Base-by-base conservation (phyloP, 2,888 invertebrate genomes). In the Papilio demoleus region DNA sequence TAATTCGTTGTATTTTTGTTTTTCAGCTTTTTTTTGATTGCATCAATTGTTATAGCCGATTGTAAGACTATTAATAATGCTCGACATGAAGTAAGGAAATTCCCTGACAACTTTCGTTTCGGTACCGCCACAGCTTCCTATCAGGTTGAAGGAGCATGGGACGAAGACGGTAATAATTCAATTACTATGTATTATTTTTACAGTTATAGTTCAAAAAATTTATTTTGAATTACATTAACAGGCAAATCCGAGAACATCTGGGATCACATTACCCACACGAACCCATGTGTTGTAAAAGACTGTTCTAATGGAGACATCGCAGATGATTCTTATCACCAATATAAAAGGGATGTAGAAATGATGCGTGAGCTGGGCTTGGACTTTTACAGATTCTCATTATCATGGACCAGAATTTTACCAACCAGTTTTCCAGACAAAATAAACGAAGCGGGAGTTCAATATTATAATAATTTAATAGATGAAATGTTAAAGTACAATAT, bases 341-440 rank as follows among this genome's bases (percentile, higher is more conserved):
- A 92, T 76, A 86, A 91, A 74, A 92, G 94, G 70, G 90, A 45
- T 45, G 42, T 45, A 9, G 42, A 45, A 19, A 78, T 90, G 72
- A 69, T 90, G 40, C 77, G 79, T 60, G 78, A 86, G 65, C 73
- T 90, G 6, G 86, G 86, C 0, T 79, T 86, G 0, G 80, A 93
- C 68, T 86, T 84, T 70, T 93, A 93, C 75, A 81, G 93, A 45
- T 93, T 93, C 74, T 93, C 93, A 1, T 79, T 94, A 17, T 90
- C 94, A 0, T 95, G 95, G 95, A 75, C 93, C 1, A 81, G 95
- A 56, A 84, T 95, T 24, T 79, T 94, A 58, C 94, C 95, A 0
- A 89, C 87, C 59, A 94, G 93, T 36, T 86, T 87, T 58, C 73
- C 84, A 1, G 84, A 90, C 53, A 76, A 81, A 2, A 77, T 94